Base-by-base conservation (phyloP, 2,888 invertebrate species). In the Volucella inanis region DNA sequence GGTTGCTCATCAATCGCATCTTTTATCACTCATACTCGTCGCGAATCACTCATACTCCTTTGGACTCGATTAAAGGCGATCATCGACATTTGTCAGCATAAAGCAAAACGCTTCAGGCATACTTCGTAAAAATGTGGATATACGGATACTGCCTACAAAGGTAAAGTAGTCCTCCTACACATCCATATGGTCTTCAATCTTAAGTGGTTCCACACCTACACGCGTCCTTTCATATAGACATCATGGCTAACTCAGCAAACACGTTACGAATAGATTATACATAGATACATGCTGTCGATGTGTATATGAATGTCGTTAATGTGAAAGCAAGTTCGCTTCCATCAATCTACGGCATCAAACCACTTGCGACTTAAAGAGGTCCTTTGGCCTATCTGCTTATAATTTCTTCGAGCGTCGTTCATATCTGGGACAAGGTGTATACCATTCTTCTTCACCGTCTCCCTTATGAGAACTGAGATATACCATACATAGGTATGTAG, bases 391-490 rank as follows among this genome's bases (percentile, higher is more conserved):
- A 81, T 85, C 85, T 85, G 85, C 85, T 85, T 85, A 81, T 85
- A 81, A 85, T 85, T 85, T 81, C 81, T 57, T 77, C 72, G 52
- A 85, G 85, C 68, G 81, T 72, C 81, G 76, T 85, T 85, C 85
- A 77, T 81, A 85, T 85, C 85, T 85, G 85, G 85, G 85, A 85
- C 85, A 85, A 85, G 85, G 85, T 85, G 85, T 85, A 77, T 82
- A 61, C 49, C 31, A 68, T 55, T 11, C 43, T 79, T 75, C 78
- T 62, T 47, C 52, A 49, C 11, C 50, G 62, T 52, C 65, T 78
- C 74, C 54, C 76, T 65, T 18, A 59, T 55, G 57, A 61, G 45
- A 31, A 6, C 31, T 6, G 31, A 31, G 31, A 31, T 31, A 22
- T 22, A 22, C 2, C 18, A 18, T 18, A 18, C 1, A 2, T 18